Percentiles rank a stretch among this genome's conserved stretches.
These are phyloP conservation scores for Elmis aenea DNA, from an alignment of 2,888 invertebrate genomes.

Conservation along the genomic window DNA sequence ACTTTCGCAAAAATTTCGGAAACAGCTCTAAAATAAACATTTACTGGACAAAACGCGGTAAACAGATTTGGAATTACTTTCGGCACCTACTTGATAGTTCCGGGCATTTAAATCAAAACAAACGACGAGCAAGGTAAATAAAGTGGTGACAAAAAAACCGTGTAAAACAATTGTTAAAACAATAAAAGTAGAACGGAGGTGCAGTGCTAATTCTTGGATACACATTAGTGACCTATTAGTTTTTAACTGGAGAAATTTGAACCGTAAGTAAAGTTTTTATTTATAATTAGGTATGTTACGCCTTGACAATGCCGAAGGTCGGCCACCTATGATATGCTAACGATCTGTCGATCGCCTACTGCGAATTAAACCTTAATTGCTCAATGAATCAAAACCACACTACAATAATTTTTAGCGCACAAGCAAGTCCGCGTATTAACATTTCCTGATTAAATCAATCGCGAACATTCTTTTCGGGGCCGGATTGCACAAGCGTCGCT, in stretches of 20 bases:
- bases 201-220: slow-evolving; percentile 37
- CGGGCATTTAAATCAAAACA: too few species aligned
- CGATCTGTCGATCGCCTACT: too few species aligned
- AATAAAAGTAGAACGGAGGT: slow-evolving; percentile 33
- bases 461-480: not conserved
- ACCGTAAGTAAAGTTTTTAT: slow-evolving; percentile 19
- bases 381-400: too few species aligned
- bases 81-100: too few species aligned
- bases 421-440: too few species aligned
- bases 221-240: slow-evolving; percentile 37
- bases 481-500: slow-evolving; percentile 4
- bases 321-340: slow-evolving; percentile 13
- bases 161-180: slow-evolving; percentile 31
- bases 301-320: slow-evolving; percentile 23
- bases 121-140: too few species aligned
- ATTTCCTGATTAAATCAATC: too few species aligned
- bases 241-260: slow-evolving; percentile 17
- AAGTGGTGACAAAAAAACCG: not conserved
- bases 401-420: too few species aligned
- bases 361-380: too few species aligned
- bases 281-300: slow-evolving; percentile 1
- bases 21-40: too few species aligned
- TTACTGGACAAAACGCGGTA: too few species aligned
- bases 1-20: not conserved
- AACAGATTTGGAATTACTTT: too few species aligned